A percentile compares a stretch with the other conserved stretches of the same genome.
phyloP scores from a whole-genome alignment of 1,140 invertebrate species.

The Tetraneura akinire region DNA sequence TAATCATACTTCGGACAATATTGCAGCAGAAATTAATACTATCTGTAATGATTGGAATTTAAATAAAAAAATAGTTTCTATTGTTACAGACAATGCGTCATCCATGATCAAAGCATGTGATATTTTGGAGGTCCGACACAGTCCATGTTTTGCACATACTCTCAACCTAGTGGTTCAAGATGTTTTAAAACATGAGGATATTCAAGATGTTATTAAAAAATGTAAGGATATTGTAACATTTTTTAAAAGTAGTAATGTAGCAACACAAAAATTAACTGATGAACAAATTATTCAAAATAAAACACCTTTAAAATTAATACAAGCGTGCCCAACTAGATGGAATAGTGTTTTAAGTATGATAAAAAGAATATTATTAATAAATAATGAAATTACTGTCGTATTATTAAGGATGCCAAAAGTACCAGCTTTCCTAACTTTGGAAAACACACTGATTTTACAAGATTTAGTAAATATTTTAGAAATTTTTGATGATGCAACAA shows the following conservation, averaged over 20 bases:
- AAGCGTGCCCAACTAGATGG: background rate
- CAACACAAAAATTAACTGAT: background rate
- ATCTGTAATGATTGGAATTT: background rate
- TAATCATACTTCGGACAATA: background rate
- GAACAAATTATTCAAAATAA: background rate
- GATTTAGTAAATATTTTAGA: background rate
- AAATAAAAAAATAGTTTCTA: background rate
- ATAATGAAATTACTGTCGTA: background rate
- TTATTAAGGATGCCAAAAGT: background rate
- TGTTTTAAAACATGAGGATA: background rate
- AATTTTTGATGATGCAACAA: background rate
- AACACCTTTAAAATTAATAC: background rate
- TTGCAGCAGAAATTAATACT: background rate
- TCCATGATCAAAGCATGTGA: slow-evolving; percentile 1
- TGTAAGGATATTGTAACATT: background rate
- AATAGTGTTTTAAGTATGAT: background rate
- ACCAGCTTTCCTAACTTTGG: background rate
- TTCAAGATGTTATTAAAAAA: background rate
- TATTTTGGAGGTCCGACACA: background rate
- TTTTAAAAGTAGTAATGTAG: slow-evolving; percentile 2
- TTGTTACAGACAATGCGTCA: background rate
- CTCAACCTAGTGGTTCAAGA: background rate
- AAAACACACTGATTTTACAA: background rate
- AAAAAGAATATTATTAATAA: background rate
- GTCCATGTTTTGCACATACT: background rate